Evolutionary conservation across 2,888 invertebrate species (phyloP).

Genomic region (Arge pagana): DNA sequence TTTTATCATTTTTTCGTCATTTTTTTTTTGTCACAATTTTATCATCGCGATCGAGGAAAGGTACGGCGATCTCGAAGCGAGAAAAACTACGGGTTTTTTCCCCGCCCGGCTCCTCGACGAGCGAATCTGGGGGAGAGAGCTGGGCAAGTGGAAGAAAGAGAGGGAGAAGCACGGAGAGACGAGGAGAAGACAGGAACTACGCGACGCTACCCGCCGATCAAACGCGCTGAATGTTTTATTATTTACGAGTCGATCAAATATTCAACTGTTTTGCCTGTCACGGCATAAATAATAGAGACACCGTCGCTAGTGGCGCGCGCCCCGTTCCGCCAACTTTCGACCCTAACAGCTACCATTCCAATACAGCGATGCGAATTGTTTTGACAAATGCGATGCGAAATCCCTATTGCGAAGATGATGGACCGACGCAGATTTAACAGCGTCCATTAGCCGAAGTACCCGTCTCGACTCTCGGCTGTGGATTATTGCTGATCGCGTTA

Average conservation of each 20-base stretch:
- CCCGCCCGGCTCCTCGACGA: too few species aligned
- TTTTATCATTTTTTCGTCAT: too few species aligned
- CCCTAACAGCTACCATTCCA: slow-evolving; percentile 2
- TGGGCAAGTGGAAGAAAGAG: not conserved
- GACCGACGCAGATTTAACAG: slow-evolving; percentile 20
- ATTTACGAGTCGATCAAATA: slow-evolving; percentile 13
- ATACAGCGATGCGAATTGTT: slow-evolving; percentile 9
- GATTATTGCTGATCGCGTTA: slow-evolving; percentile 9
- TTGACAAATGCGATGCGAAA: slow-evolving; percentile 20
- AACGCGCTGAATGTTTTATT: slow-evolving; percentile 17
- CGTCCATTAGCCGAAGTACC: slow-evolving; percentile 16
- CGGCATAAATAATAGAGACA: slow-evolving; percentile 15
- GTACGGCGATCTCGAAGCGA: too few species aligned
- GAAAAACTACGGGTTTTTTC: too few species aligned
- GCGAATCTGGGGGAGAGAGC: not conserved
- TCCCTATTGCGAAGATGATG: slow-evolving; percentile 13
- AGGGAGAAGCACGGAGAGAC: not conserved
- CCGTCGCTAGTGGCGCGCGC: not conserved
- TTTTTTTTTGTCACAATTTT: too few species aligned
- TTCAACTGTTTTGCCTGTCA: slow-evolving; percentile 14
- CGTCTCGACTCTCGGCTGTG: not conserved
- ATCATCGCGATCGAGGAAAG: too few species aligned
- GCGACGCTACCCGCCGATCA: slow-evolving; percentile 11
- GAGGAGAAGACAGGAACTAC: not conserved
- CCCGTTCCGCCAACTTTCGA: not conserved